These are phyloP conservation scores for Euphonia xanthogaster DNA, from an alignment of 2,797 vertebrate genomes.

Conservation along the genomic window DNA sequence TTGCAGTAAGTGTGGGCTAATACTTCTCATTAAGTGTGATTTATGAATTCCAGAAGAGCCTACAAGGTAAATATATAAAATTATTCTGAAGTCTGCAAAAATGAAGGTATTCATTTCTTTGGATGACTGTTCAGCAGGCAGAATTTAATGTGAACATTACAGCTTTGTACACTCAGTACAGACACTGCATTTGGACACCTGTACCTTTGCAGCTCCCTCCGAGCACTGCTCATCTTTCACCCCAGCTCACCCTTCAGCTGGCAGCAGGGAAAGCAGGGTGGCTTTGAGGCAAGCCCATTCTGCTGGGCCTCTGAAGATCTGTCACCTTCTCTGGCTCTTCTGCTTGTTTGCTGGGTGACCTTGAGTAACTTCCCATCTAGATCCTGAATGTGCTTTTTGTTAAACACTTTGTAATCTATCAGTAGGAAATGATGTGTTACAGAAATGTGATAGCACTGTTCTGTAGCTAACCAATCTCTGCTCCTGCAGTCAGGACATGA, in stretches of 20 bases:
- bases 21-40: slow-evolving; percentile 61
- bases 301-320: neutral
- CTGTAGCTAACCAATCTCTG: neutral
- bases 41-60: slow-evolving; percentile 52
- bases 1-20: slow-evolving; percentile 60
- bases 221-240: neutral
- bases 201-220: neutral
- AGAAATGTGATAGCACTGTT: neutral
- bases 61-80: slow-evolving; percentile 54
- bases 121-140: neutral
- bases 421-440: neutral
- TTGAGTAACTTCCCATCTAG: neutral
- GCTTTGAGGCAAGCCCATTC: neutral
- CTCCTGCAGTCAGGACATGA: neutral
- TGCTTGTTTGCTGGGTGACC: neutral
- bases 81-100: slow-evolving; percentile 46
- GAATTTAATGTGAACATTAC: neutral
- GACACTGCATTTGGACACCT: neutral
- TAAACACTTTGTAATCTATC: neutral
- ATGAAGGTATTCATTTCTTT: slow-evolving; percentile 9
- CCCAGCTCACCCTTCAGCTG: neutral
- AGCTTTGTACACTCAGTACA: neutral
- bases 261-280: neutral
- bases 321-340: neutral
- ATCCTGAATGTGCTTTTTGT: neutral